Evolutionary conservation across 2,888 invertebrate species (phyloP).

Genomic region (Polyommatus iphigenia): DNA sequence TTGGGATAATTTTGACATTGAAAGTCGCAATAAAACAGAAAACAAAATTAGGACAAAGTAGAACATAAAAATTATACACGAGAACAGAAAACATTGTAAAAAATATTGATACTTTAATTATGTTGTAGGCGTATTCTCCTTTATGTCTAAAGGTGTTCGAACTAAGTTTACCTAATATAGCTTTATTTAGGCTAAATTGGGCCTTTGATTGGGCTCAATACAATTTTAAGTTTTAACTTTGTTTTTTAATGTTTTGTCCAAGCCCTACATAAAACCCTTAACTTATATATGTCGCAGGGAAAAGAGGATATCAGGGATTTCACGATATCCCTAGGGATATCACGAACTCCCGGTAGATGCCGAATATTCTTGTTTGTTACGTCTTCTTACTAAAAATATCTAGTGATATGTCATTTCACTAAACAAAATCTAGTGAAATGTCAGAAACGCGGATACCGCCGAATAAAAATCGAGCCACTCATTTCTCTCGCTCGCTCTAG

Average conservation of each 20-base stretch:
- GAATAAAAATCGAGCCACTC: no score
- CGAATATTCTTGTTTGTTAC: no score
- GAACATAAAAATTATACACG: background rate
- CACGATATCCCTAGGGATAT: no score
- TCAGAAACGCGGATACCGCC: no score
- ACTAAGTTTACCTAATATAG: background rate
- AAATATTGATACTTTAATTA: background rate
- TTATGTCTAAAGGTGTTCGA: background rate
- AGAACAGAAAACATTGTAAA: background rate
- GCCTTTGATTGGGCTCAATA: background rate
- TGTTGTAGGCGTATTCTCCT: background rate
- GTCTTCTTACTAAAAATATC: no score
- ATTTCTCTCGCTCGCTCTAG: no score
- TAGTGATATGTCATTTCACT: no score
- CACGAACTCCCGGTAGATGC: no score
- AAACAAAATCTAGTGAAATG: no score
- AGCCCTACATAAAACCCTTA: background rate
- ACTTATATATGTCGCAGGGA: no score
- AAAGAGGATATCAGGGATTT: no score
- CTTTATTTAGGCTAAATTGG: no score
- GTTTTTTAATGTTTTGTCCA: background rate
- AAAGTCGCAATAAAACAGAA: constrained; percentile 39
- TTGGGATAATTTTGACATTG: constrained; percentile 52
- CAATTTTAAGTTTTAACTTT: background rate
- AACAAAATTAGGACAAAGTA: constrained; percentile 38